phyloP scores from a whole-genome alignment of 2,888 invertebrate genomes.

The Philopedon plagiatum region DNA sequence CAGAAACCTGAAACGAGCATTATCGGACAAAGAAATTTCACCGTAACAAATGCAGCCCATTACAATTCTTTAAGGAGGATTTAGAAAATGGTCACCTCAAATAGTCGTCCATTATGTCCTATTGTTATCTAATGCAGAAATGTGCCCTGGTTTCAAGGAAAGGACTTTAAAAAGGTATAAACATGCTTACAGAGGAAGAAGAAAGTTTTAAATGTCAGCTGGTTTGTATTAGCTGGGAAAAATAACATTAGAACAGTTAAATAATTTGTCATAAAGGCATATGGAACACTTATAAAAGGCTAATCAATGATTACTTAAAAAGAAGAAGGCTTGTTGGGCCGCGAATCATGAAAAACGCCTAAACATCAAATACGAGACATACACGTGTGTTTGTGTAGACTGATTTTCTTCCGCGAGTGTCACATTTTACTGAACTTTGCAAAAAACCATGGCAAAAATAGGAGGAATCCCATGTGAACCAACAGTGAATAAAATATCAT shows the following conservation, averaged over 20 bases:
- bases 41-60: slow-evolving; percentile 36
- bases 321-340: no score
- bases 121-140: slow-evolving; percentile 34
- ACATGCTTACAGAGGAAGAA: background rate
- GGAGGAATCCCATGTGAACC: no score
- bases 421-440: no score
- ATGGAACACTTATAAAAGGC: no score
- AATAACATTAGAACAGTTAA: background rate
- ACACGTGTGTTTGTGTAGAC: no score
- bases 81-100: slow-evolving; percentile 52
- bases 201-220: slow-evolving; percentile 10
- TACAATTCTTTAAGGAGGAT: slow-evolving; percentile 27
- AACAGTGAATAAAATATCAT: no score
- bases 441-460: no score
- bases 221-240: background rate
- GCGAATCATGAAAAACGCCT: no score
- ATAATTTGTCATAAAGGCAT: background rate
- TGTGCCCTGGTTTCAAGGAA: slow-evolving; percentile 22
- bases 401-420: no score
- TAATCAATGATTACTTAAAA: no score
- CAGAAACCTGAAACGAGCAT: background rate
- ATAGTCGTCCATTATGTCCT: slow-evolving; percentile 44
- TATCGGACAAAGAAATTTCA: slow-evolving; percentile 32
- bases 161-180: background rate
- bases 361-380: no score